Conservation (phyloP, 2,113 vertebrate species). For the Pterophyllum scalare region DNA sequence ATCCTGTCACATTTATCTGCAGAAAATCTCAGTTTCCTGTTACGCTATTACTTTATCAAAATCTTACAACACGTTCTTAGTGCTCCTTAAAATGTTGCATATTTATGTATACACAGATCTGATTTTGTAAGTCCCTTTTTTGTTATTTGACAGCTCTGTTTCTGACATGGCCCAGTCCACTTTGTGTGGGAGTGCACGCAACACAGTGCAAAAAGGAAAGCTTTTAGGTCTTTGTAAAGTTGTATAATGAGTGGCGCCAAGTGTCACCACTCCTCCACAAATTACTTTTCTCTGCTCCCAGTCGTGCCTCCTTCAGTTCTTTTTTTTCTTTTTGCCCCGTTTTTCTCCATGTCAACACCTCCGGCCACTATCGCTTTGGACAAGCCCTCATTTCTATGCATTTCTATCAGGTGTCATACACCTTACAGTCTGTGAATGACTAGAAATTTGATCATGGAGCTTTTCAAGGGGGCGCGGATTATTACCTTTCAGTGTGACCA, state of each 20-base stretch:
- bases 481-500: neutral
- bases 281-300: conserved; percentile 56
- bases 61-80: neutral
- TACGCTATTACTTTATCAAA: neutral
- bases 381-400: neutral
- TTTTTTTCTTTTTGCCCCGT: neutral
- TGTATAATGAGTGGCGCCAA: conserved; percentile 71
- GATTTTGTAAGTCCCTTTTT: neutral
- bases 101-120: neutral
- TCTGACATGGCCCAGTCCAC: conserved; percentile 46
- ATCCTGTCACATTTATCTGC: neutral
- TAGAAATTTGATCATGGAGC: neutral
- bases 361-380: neutral
- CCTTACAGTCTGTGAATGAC: neutral
- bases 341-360: conserved; percentile 40
- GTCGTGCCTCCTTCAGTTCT: neutral
- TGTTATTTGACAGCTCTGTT: neutral
- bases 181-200: conserved; percentile 37
- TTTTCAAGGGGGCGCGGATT: neutral
- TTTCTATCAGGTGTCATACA: conserved; percentile 4
- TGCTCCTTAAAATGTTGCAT: neutral
- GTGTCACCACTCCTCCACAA: conserved; percentile 71
- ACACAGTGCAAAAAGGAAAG: conserved; percentile 42
- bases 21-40: too few species aligned
- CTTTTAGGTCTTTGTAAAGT: conserved; percentile 73